Evolutionary conservation across 1,140 invertebrate species (phyloP).

Genomic region (Bathynomus jamesi): DNA sequence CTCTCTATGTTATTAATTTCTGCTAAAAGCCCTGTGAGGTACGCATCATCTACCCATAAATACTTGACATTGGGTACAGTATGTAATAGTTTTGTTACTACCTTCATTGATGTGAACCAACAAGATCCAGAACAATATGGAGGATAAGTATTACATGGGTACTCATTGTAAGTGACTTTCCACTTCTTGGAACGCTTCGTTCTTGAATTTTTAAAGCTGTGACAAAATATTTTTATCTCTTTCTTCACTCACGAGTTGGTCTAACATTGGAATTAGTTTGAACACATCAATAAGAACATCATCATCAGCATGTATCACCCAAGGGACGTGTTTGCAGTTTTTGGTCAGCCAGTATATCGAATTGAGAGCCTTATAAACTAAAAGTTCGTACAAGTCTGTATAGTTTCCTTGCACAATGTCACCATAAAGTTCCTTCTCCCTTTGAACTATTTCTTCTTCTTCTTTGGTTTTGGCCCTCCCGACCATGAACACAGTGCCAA

Average conservation of each 20-base stretch:
- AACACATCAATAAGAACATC: neutral
- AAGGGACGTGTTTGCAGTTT: neutral
- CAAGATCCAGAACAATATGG: neutral
- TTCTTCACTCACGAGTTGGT: neutral
- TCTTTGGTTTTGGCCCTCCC: conserved; percentile 1
- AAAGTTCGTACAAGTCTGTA: neutral
- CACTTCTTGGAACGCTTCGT: neutral
- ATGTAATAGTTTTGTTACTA: neutral
- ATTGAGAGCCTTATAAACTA: neutral
- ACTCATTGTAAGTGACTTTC: neutral
- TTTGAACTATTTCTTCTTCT: conserved; percentile 7
- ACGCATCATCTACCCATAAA: neutral
- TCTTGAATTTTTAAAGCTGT: neutral
- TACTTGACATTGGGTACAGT: neutral
- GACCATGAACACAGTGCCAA: conserved; percentile 23
- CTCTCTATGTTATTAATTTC: neutral
- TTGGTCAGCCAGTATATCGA: neutral
- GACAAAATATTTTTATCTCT: neutral
- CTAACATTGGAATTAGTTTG: neutral
- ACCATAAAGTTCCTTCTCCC: conserved; percentile 5
- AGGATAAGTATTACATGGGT: neutral
- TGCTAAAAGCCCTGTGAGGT: neutral
- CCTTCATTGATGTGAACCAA: neutral
- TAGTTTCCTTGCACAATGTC: conserved; percentile 22
- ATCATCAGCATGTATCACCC: neutral